Evolutionary conservation across 2,888 invertebrate species (phyloP), one percentile per base, ranked within the genome.

Genomic region (Drosophila prolongata): DNA sequence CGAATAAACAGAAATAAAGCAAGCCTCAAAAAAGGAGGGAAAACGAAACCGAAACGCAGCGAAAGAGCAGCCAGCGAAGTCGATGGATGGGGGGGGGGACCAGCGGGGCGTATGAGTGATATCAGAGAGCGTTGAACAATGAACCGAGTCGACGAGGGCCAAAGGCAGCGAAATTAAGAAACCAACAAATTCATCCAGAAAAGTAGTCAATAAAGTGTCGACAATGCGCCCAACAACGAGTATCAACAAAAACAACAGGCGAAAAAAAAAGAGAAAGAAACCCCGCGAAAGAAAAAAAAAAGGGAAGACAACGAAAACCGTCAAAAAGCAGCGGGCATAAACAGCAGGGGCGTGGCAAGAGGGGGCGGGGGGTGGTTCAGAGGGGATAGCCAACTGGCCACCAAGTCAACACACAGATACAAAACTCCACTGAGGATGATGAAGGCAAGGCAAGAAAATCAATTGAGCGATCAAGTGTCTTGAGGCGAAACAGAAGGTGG

Each of bases 401-500:
- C 43, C 71, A 60, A 71, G 56, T 70, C 59, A 61, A 70, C 44
- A 56, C 42, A 35, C 46, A 58, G 16, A 57, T 14, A 57, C 50
- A 19, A 14, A 59, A 58, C n/a, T 19, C 34, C 19, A 37, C 19
- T n/a, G 69, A 69, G 58, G 69, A 47, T 38, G 69, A 46, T 61
- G 52, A 46, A 57, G 71, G 61, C 50, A 38, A 74, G 60, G 60
- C 81, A 89, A 38, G 70, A 71, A 89, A 90, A 90, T 90, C 90
- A 90, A 90, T 90, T 90, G 90, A 90, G 90, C 91, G 90, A 91
- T 90, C 90, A 90, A 89, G 91, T 91, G 90, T 90, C 91, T 90
- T 89, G 87, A 88, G 91, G 91, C 90, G 90, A 90, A 91, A 91
- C 90, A 91, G 91, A 90, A 91, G 90, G 90, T 90, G 91, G 91